Percentiles rank a stretch among this genome's conserved stretches.
These are phyloP conservation scores for Geodia barretti DNA, from an alignment of 37 sponge, comb jelly and placozoan species.

Conservation along the genomic window DNA sequence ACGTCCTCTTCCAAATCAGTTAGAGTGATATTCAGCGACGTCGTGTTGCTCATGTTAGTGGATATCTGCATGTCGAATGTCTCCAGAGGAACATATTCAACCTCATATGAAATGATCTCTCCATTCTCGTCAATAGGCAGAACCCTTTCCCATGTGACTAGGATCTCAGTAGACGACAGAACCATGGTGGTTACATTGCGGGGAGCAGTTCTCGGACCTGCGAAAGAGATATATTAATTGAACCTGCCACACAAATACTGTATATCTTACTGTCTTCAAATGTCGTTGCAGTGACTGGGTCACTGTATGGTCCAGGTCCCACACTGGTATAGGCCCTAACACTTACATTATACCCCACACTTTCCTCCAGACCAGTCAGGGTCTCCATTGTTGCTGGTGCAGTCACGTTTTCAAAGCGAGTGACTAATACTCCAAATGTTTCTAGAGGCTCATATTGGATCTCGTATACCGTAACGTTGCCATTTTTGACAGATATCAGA, in stretches of 20 bases:
- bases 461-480: constrained; percentile 14
- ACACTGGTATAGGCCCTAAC: constrained; percentile 32
- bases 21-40: background rate
- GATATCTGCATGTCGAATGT: background rate
- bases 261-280: constrained; percentile 5
- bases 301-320: constrained; percentile 32
- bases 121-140: constrained; percentile 11
- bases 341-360: constrained; percentile 16
- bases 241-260: background rate
- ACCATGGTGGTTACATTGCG: background rate
- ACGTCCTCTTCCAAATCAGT: background rate
- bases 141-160: constrained; percentile 1
- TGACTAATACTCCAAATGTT: background rate
- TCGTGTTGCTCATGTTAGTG: background rate
- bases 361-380: constrained; percentile 18
- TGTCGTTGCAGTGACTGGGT: constrained; percentile 2
- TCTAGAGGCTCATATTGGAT: constrained; percentile 12
- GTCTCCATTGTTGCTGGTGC: background rate
- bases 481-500: constrained; percentile 18
- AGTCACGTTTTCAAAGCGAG: background rate
- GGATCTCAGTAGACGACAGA: background rate
- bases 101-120: constrained; percentile 20
- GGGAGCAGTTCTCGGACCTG: constrained; percentile 23
- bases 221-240: background rate
- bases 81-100: background rate